Evolutionary conservation across 2,113 vertebrate species (phyloP).

Genomic region (Scartelaos histophorus): DNA sequence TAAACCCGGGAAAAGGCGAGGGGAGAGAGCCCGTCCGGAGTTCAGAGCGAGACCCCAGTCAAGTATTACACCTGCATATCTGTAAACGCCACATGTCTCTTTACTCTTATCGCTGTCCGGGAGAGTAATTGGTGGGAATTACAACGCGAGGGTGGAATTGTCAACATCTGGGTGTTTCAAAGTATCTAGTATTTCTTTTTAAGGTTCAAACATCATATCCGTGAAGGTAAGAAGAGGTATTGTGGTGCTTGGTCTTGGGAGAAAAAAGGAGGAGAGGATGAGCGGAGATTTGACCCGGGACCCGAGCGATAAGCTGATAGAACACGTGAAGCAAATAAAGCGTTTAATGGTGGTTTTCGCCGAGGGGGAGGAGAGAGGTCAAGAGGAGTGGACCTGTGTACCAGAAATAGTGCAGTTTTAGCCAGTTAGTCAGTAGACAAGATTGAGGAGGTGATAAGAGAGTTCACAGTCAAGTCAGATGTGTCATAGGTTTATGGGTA

Average conservation of each 20-base stretch:
- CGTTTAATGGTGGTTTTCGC: slow-evolving; percentile 25
- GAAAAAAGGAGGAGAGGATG: slow-evolving; percentile 39
- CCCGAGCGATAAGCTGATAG: slow-evolving; percentile 14
- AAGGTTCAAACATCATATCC: slow-evolving; percentile 89
- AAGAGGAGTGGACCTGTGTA: too few species aligned
- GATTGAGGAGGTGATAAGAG: not conserved
- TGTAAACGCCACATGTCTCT: slow-evolving; percentile 35
- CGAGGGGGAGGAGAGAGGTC: slow-evolving; percentile 1
- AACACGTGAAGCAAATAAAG: slow-evolving; percentile 48
- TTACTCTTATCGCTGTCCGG: slow-evolving; percentile 34
- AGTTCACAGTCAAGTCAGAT: not conserved
- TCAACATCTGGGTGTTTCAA: slow-evolving; percentile 81
- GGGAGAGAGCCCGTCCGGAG: slow-evolving; percentile 53
- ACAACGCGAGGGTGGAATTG: slow-evolving; percentile 40
- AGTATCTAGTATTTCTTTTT: slow-evolving; percentile 81
- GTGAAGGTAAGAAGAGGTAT: slow-evolving; percentile 83
- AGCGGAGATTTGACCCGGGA: slow-evolving; percentile 53
- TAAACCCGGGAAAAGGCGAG: slow-evolving; percentile 36
- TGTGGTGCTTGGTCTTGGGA: slow-evolving; percentile 80
- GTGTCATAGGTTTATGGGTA: not conserved
- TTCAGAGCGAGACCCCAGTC: slow-evolving; percentile 62
- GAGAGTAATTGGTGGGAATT: slow-evolving; percentile 47
- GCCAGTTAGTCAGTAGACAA: too few species aligned
- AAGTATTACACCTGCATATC: slow-evolving; percentile 41
- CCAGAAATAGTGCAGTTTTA: too few species aligned